Conservation (phyloP, 2,113 vertebrate genomes). For the Amia ocellicauda region DNA sequence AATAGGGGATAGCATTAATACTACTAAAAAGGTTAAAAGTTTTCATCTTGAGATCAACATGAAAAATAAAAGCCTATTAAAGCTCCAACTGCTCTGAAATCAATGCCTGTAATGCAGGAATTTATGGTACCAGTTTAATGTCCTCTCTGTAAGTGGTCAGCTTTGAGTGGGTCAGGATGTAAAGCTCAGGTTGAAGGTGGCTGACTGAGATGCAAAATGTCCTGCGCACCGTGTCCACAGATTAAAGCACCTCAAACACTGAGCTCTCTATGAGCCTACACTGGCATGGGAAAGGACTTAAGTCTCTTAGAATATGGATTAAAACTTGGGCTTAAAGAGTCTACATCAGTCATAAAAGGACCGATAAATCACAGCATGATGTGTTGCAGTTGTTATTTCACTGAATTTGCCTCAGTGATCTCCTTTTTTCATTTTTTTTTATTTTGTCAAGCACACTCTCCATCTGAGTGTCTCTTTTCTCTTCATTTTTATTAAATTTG, state of each 20-base stretch:
- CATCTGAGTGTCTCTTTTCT: constrained; percentile 6
- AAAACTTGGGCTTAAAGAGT: constrained; percentile 1
- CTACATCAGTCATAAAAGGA: constrained; percentile 16
- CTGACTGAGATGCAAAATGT: neutral
- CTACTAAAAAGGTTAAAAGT: neutral
- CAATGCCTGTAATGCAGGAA: neutral
- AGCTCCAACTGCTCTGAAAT: neutral
- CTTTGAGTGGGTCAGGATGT: neutral
- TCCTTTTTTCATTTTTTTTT: constrained; percentile 8
- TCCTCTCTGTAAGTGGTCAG: neutral
- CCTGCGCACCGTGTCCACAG: neutral
- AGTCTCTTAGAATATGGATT: constrained; percentile 19
- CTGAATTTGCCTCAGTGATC: neutral
- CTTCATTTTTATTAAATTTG: constrained; percentile 19
- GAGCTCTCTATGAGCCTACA: constrained; percentile 2
- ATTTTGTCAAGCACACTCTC: no score
- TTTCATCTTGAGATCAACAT: neutral
- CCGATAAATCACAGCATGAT: constrained; percentile 14
- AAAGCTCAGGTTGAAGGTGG: neutral
- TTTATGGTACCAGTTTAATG: neutral
- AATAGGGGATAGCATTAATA: neutral
- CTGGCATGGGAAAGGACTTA: constrained; percentile 25
- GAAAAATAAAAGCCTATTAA: neutral
- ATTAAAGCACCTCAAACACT: constrained; percentile 7
- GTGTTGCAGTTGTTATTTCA: neutral